Conservation (phyloP, 2,113 vertebrate genomes). For the Bubo blakistoni region DNA sequence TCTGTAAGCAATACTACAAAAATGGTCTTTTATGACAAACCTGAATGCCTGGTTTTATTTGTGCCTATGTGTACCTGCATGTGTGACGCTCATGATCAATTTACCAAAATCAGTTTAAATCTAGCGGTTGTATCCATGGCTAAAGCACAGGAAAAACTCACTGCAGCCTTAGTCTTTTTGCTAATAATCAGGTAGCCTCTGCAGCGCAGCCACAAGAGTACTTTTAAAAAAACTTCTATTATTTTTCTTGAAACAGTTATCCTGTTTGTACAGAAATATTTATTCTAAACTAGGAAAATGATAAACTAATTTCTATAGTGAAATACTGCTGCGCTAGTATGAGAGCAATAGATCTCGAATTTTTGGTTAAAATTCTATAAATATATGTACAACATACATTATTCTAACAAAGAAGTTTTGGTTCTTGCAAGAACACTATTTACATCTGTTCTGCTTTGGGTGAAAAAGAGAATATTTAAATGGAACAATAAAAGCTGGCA, state of each 20-base stretch:
- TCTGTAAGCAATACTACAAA: background rate
- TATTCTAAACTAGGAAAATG: background rate
- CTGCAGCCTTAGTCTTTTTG: background rate
- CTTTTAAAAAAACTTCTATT: background rate
- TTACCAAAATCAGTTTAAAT: background rate
- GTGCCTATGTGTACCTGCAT: accelerated
- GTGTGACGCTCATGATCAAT: background rate
- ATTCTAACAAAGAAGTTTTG: background rate
- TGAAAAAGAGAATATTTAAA: background rate
- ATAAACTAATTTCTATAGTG: background rate
- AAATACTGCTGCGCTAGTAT: background rate
- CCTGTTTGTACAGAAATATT: background rate
- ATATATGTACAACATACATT: background rate
- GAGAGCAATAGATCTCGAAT: background rate
- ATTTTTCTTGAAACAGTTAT: background rate
- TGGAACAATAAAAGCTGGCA: background rate
- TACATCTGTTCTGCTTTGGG: background rate
- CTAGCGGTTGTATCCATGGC: background rate
- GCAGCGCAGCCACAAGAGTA: background rate
- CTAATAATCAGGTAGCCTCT: no score
- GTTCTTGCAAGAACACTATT: background rate
- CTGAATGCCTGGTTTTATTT: background rate
- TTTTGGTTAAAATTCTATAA: background rate
- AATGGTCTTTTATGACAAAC: background rate
- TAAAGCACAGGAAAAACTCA: background rate